Base-by-base conservation (phyloP, 1,140 invertebrate genomes). In the Chymomyza costata region DNA sequence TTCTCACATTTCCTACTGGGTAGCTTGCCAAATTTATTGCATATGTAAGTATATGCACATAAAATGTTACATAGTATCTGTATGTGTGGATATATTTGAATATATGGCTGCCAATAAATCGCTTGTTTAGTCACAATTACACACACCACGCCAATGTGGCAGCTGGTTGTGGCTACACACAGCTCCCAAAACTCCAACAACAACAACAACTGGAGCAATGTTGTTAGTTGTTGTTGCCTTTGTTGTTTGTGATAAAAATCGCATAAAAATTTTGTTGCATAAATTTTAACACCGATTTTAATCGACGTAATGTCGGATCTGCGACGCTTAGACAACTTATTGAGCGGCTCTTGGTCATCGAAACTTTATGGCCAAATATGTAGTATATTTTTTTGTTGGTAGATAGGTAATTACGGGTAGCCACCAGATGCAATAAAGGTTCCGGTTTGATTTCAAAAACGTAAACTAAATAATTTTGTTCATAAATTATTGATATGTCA, bases 261-360 rank as follows among this genome's bases (percentile, higher is more conserved):
- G 58, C 48, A 53, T 65, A 64, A 66, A 78, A 80, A 71, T 63
- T 67, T 45, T 63, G 64, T 68, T 80, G 73, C 73, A 80, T 73
- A 80, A 80, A 80, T 80, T 80, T 71, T 80, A 80, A 80, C 73
- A 80, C 73, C 73, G 73, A 80, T 80, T 78, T 65, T 80, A 80
- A 80, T 80, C 73, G 67, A 52, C 46, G 41, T 44, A 62, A 53
- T 70, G 73, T 80, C 66, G 58, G n/a, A n/a, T n/a, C 46, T 34
- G 30, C 13, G 15, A 16, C 35, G 38, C 51, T 53, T 53, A 51
- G 68, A 74, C 69, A 73, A 60, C 54, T 64, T 65, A 74, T 65
- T 74, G 69, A 53, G 61, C 50, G 21, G 47, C 13, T 28, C 10
- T 6, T 17, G 31, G 52, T 52, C 52, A 30, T 51, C 38, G 50